Conservation (phyloP, 1,140 invertebrate species). For the Pachyrhynchus sulphureomaculatus region DNA sequence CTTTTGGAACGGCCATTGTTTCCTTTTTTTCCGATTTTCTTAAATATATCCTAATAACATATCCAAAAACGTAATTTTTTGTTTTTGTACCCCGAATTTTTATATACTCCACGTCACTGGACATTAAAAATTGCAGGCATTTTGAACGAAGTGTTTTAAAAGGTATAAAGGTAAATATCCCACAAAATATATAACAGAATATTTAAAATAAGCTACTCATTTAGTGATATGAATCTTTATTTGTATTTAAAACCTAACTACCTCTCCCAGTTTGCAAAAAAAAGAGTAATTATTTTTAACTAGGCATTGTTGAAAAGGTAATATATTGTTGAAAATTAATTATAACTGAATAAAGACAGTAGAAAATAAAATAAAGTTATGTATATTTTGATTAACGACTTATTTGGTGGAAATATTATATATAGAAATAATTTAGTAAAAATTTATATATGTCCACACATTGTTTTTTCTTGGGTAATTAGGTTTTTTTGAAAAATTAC, state of each 20-base stretch:
- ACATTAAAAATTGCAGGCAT: conserved; percentile 1
- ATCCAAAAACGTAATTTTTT: not conserved
- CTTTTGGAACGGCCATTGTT: no score
- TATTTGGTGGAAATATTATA: no score
- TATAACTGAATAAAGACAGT: not conserved
- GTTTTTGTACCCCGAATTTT: not conserved
- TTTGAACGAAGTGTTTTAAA: conserved; percentile 8
- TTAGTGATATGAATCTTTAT: conserved; percentile 25
- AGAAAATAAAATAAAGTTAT: no score
- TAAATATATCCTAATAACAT: no score
- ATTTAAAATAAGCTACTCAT: conserved; percentile 29
- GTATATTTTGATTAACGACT: no score
- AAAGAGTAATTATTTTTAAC: conserved; percentile 16
- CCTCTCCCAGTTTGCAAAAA: not conserved
- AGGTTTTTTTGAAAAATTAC: no score
- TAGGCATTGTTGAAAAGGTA: conserved; percentile 24
- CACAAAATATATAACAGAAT: not conserved
- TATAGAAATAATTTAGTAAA: no score
- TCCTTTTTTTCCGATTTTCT: not conserved
- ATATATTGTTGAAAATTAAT: conserved; percentile 13
- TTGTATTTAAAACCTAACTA: not conserved
- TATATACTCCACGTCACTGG: not conserved
- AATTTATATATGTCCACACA: no score
- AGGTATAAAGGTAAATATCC: conserved; percentile 27
- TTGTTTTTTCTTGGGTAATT: no score